These are phyloP conservation scores for Poeciliopsis turrubarensis DNA, from an alignment of 2,113 vertebrate genomes.

Conservation along the genomic window DNA sequence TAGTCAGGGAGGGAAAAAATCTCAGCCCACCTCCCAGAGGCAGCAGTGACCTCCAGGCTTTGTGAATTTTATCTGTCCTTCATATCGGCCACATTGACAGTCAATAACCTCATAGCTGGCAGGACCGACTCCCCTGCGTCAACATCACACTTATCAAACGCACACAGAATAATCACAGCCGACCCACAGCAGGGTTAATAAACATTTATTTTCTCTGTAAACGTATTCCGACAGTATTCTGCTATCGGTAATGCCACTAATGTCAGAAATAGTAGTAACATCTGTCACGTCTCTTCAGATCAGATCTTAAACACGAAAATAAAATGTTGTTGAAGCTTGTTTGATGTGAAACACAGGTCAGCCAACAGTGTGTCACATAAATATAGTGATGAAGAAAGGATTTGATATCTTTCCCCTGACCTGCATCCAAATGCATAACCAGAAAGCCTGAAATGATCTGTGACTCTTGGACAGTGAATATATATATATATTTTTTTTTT, in stretches of 20 bases:
- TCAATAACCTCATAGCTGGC: constrained; percentile 40
- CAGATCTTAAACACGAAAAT: not conserved
- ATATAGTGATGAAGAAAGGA: not conserved
- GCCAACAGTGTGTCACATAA: not conserved
- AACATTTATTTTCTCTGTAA: not conserved
- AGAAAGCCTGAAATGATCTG: not conserved
- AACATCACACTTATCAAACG: constrained; percentile 4
- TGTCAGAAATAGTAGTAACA: not conserved
- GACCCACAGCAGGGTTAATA: constrained; percentile 2
- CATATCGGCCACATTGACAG: constrained; percentile 47
- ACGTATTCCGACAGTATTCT: not conserved
- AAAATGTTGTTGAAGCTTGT: not conserved
- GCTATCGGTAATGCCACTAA: not conserved
- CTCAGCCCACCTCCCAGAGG: constrained; percentile 13
- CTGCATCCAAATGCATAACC: not conserved
- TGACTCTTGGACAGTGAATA: not conserved
- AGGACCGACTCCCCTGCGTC: constrained; percentile 1
- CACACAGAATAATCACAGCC: not conserved
- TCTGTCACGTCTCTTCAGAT: not conserved
- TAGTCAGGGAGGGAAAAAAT: not conserved
- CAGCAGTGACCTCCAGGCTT: constrained; percentile 18
- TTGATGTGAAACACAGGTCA: not conserved
- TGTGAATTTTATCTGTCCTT: constrained; percentile 46
- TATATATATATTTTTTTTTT: not conserved
- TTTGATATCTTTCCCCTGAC: not conserved